Evolutionary conservation across 1,140 invertebrate species (phyloP), one percentile per base, ranked within the genome.

Genomic region (Lucilia sericata): DNA sequence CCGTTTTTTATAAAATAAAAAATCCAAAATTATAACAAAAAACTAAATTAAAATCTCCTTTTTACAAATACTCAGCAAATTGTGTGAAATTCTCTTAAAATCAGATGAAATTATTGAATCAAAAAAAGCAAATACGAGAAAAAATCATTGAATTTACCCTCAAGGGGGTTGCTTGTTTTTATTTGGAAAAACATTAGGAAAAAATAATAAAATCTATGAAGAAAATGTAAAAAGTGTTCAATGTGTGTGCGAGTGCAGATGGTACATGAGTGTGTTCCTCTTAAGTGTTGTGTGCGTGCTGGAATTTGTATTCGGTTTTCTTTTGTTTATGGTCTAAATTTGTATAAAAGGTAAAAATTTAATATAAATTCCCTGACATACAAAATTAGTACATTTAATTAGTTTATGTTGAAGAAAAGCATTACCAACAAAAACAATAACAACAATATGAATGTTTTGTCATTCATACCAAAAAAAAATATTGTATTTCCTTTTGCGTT

Each of bases 11-110:
- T 21, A 49, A 25, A 25, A 36, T 49, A 51, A 51, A 49, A 80
- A 51, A 49, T 80, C 76, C 47, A 80, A 80, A 80, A 49, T 21
- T 80, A 47, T 25, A 80, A 21, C 42, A 25, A 49, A 80, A 21
- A 21, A 80, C 19, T 80, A 49, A 80, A 80, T 80, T 13, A 19
- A 49, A 80, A 36, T 36, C 36, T 76, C 10, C 42, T 42, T 42
- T 42, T 8, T 42, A 42, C 10, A 42, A 34, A 76, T 76, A 42
- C 9, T 12, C 25, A 13, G 25, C n/a, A 80, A 42, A 49, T 51
- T 21, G 21, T 21, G 21, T 5, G 8, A 49, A 80, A 80, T 80
- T 51, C 19, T 21, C 5, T 25, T 17, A 12, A 80, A 76, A 36
- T 17, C 12, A 36, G 14, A 76, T 34, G 74, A 76, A 36, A 36